phyloP scores from a whole-genome alignment of 2,113 vertebrate genomes.

The Bungarus multicinctus region DNA sequence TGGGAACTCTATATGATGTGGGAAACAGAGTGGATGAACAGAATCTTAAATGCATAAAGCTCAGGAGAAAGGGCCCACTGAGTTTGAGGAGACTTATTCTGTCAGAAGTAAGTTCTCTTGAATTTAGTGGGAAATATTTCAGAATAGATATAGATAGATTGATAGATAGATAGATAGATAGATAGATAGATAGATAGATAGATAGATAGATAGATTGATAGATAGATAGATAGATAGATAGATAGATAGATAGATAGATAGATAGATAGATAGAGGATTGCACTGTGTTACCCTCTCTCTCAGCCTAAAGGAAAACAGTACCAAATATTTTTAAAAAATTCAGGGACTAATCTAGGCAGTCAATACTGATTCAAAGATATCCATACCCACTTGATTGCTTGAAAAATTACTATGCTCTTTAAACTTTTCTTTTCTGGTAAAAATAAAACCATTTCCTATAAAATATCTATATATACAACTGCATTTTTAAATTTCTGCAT shows the following conservation, averaged over 20 bases:
- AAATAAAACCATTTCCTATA: background rate
- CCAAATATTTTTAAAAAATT: background rate
- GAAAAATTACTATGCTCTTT: background rate
- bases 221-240: too few relatives aligned
- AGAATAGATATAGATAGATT: background rate
- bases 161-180: too few relatives aligned
- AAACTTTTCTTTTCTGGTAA: background rate
- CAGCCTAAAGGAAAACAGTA: background rate
- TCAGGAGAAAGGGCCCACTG: background rate
- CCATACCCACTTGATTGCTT: background rate
- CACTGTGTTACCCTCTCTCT: background rate
- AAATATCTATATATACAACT: background rate
- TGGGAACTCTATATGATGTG: background rate
- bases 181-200: too few relatives aligned
- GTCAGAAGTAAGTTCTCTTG: background rate
- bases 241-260: too few relatives aligned
- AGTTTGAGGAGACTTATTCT: background rate
- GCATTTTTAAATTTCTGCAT: background rate
- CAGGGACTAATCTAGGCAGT: background rate
- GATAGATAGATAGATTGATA: too few relatives aligned
- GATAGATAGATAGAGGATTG: background rate
- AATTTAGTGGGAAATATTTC: background rate
- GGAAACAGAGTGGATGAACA: background rate
- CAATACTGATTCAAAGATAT: background rate
- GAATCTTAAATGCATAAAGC: background rate